phyloP scores from a whole-genome alignment of 1,140 invertebrate species.

The Cylas formicarius region DNA sequence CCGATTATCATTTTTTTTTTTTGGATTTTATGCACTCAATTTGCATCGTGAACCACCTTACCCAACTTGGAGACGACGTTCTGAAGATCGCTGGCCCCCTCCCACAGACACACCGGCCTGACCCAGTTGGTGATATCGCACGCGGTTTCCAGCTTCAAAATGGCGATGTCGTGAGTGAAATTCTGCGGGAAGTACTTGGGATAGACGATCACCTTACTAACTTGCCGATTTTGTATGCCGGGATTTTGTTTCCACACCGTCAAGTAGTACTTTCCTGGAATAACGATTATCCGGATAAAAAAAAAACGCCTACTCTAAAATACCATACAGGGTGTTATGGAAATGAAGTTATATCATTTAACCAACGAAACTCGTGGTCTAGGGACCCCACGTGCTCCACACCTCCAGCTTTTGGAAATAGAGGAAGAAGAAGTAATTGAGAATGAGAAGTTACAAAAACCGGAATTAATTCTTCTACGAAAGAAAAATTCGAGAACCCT shows the following conservation, averaged over 20 bases:
- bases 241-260: constrained; percentile 32
- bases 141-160: constrained; percentile 48
- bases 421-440: too few species aligned
- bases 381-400: too few species aligned
- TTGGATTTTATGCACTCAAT: too few species aligned
- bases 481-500: too few species aligned
- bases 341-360: background rate
- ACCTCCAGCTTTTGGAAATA: too few species aligned
- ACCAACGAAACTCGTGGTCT: background rate
- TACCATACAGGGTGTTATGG: background rate
- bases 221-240: constrained; percentile 39
- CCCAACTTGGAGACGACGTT: constrained; percentile 29
- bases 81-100: constrained; percentile 25
- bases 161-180: constrained; percentile 58
- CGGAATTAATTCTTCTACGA: too few species aligned
- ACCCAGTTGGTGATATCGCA: constrained; percentile 45
- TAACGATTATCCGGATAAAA: too few species aligned
- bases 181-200: constrained; percentile 50
- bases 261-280: constrained; percentile 37
- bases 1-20: background rate
- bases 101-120: constrained; percentile 52
- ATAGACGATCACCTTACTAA: constrained; percentile 48
- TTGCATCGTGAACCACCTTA: constrained; percentile 15
- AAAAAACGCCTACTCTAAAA: background rate
- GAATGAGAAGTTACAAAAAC: too few species aligned